Base-by-base conservation (phyloP, 2,888 invertebrate genomes). In the Rotaria macrura region DNA sequence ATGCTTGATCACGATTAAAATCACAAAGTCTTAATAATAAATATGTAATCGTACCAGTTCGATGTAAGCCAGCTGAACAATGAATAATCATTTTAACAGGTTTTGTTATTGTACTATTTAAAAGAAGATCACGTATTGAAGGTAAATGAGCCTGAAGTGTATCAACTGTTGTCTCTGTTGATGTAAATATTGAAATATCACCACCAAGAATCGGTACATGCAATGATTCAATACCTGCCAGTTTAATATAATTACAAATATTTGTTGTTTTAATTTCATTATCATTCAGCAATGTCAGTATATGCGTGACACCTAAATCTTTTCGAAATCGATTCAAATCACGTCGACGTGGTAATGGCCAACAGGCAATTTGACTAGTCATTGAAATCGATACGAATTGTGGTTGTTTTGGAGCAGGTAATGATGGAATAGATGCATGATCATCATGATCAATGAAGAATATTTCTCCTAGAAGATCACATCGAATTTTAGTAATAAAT, bases 51-150 rank as follows among this genome's bases (percentile, higher is more conserved):
- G 79, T 43, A 43, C 79, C 79, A 40, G 79, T 79, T 43, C 79
- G 79, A 79, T 79, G 79, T 79, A 79, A n/a, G 43, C 79, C 79
- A 43, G 79, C 79, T 79, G 79, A 9, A 79, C 79, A 79, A 79
- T 79, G 79, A 43, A 79, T 79, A 12, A 79, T 43, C 43, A 79
- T 43, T 79, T 79, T 79, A 14, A 79, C n/a, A 0, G 65, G 65
- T 34, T 34, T 2, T 29, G 34, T 65, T 12, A 38, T 9, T 10
- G 40, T 79, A 40, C 43, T 43, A 43, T 79, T 79, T 12, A 79
- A 79, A n/a, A 79, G 43, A n/a, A 79, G 43, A 43, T 79, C 2
- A 43, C 79, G 43, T 12, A 79, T 43, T 7, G 43, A 2, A 9
- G 43, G 43, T 79, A 79, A 40, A 25, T 9, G 23, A 43, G 23